These are phyloP conservation scores for Trinorchestia longiramus DNA, from an alignment of 1,140 invertebrate genomes.

Conservation along the genomic window DNA sequence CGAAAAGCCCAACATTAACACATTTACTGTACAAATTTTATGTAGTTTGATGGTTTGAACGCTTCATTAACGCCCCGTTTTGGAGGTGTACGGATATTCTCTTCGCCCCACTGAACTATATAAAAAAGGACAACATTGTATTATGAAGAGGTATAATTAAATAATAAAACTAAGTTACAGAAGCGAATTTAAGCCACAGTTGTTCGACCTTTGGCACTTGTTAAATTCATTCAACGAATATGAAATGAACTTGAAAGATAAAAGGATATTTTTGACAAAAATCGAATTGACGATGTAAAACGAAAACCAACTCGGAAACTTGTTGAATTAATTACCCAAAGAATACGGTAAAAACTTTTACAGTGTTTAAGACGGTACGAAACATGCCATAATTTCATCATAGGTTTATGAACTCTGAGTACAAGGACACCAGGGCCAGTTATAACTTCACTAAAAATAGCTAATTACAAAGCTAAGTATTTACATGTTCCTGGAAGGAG, in stretches of 20 bases:
- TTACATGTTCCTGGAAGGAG: constrained; percentile 44
- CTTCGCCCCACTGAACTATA: background rate
- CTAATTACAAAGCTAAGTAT: constrained; percentile 51
- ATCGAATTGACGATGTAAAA: background rate
- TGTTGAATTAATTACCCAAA: background rate
- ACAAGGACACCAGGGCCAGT: background rate
- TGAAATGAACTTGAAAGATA: background rate
- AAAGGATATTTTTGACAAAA: background rate
- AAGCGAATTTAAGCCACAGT: background rate
- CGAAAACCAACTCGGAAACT: background rate
- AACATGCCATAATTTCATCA: background rate
- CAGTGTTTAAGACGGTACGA: background rate
- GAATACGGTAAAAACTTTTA: background rate
- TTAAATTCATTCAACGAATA: background rate
- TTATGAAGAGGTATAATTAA: background rate
- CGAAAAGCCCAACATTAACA: background rate
- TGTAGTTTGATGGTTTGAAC: background rate
- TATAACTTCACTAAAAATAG: constrained; percentile 39
- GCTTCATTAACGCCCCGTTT: background rate
- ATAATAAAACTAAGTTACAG: background rate
- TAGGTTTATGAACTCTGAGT: background rate
- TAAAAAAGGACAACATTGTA: background rate
- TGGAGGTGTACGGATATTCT: background rate
- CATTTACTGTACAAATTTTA: background rate
- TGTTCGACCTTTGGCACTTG: background rate